phyloP scores from a whole-genome alignment of 2,113 vertebrate genomes.

The Callipepla californica region DNA sequence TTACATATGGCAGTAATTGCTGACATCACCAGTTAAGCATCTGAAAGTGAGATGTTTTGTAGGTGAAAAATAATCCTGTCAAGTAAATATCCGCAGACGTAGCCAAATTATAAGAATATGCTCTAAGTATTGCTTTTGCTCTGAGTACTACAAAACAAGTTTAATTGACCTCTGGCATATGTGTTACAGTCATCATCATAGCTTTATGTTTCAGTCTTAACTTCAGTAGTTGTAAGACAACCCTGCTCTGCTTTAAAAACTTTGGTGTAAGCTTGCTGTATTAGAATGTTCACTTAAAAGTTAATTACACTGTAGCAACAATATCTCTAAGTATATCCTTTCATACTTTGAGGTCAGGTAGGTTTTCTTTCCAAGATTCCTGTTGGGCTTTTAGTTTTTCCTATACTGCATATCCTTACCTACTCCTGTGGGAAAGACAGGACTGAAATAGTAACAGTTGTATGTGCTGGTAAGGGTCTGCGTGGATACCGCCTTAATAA shows the following conservation, averaged over 20 bases:
- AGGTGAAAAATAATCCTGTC: slow-evolving; percentile 47
- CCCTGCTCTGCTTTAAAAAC: not conserved
- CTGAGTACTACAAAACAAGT: not conserved
- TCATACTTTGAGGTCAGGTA: not conserved
- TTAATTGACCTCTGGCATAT: slow-evolving; percentile 4
- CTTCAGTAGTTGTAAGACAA: not conserved
- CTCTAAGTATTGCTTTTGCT: not conserved
- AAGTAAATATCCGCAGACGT: not conserved
- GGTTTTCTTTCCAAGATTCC: not conserved
- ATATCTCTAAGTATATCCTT: not conserved
- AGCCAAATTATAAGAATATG: not conserved
- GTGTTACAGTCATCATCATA: not conserved
- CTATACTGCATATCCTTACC: fast-evolving
- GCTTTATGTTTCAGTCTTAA: not conserved
- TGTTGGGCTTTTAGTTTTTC: not conserved
- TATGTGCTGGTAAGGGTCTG: not conserved
- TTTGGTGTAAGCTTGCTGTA: not conserved
- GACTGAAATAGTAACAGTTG: not conserved
- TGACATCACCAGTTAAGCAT: slow-evolving; percentile 26
- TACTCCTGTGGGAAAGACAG: not conserved
- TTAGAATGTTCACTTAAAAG: not conserved
- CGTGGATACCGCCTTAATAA: not conserved
- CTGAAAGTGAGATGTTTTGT: slow-evolving; percentile 6
- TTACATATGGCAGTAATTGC: slow-evolving; percentile 52
- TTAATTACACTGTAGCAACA: not conserved